Evolutionary conservation across 2,797 vertebrate species (phyloP), one percentile per base, ranked within the genome.

Genomic region (Sus cebifrons): DNA sequence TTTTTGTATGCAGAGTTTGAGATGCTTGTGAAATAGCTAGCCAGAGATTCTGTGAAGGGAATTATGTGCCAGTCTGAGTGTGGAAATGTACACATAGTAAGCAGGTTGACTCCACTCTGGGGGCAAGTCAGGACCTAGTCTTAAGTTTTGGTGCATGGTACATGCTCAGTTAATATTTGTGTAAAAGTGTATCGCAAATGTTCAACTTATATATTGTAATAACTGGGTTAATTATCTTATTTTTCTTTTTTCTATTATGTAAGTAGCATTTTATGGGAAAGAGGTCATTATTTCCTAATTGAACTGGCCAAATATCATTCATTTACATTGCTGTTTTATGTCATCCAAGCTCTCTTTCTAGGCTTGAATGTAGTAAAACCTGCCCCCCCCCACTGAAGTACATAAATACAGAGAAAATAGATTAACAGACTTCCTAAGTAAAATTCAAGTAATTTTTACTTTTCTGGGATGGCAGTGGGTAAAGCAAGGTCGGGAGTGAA

Each of bases 271-370:
- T 89, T 96, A 70, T 93, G 36, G 16, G n/a, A 92, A 83, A 62
- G 58, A 73, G 20, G 27, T 20, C 54, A 60, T 86, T 96, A 78
- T 71, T 96, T 89, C 29, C 89, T 91, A 67, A 68, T 49, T 78
- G 27, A 65, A 67, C 32, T 97, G 81, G 16, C 67, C 91, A 25
- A 77, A 29, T 75, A 62, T 32, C 25, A 74, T 85, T 75, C 5
- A 82, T 89, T 95, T 97, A 77, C 40, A 79, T 83, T 87, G 73
- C 29, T 23, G 40, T 79, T 89, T 71, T 94, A 44, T 91, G n/a
- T 93, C 49, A 58, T 79, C 25, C 17, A 92, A 92, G n/a, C 32
- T 71, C 32, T 93, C 67, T 91, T 75, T 9, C 44, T 68, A 79
- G 40, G 2, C 18, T 71, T 13, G 1, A 86, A 54, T 70, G 49